Evolutionary conservation across 2,113 vertebrate species (phyloP).

Genomic region (Syngnathus typhle): DNA sequence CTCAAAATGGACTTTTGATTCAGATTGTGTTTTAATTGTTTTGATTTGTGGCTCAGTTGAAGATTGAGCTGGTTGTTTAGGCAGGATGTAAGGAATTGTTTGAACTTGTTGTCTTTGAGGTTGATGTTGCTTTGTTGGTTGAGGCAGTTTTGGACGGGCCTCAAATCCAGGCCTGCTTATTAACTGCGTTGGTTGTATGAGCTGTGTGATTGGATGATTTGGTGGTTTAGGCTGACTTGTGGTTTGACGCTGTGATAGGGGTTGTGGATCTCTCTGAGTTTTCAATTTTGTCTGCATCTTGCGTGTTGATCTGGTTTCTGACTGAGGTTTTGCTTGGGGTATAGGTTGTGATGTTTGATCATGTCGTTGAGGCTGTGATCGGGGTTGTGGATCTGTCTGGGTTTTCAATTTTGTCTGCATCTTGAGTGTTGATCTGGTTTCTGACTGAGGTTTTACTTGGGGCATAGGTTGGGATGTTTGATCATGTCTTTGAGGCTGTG

Average conservation of each 20-base stretch:
- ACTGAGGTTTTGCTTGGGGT: not conserved
- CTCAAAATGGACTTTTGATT: not conserved
- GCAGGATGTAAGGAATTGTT: not conserved
- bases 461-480: not conserved
- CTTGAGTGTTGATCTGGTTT: not conserved
- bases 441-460: not conserved
- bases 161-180: conserved; percentile 11
- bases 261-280: conserved; percentile 2
- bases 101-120: conserved; percentile 3
- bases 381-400: not conserved
- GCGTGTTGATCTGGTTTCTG: not conserved
- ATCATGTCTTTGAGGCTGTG: conserved; percentile 5
- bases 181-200: not conserved
- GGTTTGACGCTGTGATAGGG: conserved; percentile 7
- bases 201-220: conserved; percentile 11
- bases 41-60: conserved; percentile 13
- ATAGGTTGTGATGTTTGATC: not conserved
- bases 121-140: conserved; percentile 2
- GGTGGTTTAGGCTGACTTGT: conserved; percentile 9
- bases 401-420: not conserved
- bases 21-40: conserved; percentile 13
- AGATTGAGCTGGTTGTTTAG: conserved; percentile 13
- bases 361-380: conserved; percentile 5
- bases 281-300: not conserved
- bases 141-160: not conserved